Percentiles rank a stretch among this genome's conserved stretches.
Conservation (phyloP, 2,888 invertebrate species). For the Ecliptopera silaceata region DNA sequence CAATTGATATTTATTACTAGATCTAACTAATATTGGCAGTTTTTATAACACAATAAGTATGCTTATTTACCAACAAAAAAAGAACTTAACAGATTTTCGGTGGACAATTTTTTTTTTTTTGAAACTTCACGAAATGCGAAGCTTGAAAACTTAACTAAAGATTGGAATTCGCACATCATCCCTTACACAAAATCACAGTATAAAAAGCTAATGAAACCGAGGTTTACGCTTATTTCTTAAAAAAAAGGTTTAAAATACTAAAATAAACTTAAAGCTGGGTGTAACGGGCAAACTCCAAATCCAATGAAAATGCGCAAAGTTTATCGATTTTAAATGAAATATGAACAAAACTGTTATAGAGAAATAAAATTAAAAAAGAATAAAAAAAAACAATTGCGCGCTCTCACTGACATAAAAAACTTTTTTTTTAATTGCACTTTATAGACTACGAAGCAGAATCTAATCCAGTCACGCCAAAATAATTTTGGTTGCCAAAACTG, state of each 20-base stretch:
- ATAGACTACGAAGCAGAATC: constrained; percentile 34
- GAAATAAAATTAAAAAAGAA: too few species aligned
- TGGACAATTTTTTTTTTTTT: constrained; percentile 47
- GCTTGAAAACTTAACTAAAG: constrained; percentile 22
- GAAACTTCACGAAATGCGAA: constrained; percentile 12
- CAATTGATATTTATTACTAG: not conserved
- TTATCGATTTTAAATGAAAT: not conserved
- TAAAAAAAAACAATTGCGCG: too few species aligned
- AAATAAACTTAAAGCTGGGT: constrained; percentile 34
- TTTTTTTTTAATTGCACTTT: constrained; percentile 32
- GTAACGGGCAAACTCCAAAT: constrained; percentile 30
- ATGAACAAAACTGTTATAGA: not conserved
- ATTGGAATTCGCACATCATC: constrained; percentile 39
- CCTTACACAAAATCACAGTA: constrained; percentile 56
- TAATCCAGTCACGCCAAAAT: constrained; percentile 23
- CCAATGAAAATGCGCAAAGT: constrained; percentile 22
- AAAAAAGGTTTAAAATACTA: constrained; percentile 24
- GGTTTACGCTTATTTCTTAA: constrained; percentile 27
- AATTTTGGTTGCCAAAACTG: constrained; percentile 37
- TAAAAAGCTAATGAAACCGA: constrained; percentile 43
- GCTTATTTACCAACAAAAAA: constrained; percentile 37
- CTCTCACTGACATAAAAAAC: constrained; percentile 14
- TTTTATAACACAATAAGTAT: constrained; percentile 34
- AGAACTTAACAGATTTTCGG: constrained; percentile 46
- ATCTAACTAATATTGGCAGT: constrained; percentile 9